Conservation (phyloP, 2,888 invertebrate genomes). For the Romanomermis culicivorax region DNA sequence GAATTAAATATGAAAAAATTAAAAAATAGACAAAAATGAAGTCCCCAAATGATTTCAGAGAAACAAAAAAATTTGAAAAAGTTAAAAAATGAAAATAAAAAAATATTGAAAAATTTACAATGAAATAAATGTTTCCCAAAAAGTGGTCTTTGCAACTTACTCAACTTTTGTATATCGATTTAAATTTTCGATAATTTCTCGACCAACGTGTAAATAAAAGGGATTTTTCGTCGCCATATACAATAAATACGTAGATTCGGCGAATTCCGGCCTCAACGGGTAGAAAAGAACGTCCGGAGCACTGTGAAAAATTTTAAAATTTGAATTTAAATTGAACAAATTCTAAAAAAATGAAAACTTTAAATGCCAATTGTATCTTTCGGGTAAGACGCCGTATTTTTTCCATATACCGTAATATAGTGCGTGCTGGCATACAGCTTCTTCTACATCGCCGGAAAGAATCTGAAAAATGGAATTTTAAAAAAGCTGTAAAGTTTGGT, state of each 20-base stretch:
- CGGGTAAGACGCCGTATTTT: conserved; percentile 39
- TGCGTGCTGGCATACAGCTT: conserved; percentile 43
- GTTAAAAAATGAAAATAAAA: too few species aligned
- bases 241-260: conserved; percentile 42
- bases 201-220: conserved; percentile 43
- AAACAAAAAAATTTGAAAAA: too few species aligned
- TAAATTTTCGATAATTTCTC: conserved; percentile 35
- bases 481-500: conserved; percentile 15
- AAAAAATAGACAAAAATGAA: too few species aligned
- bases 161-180: conserved; percentile 6
- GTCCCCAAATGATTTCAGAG: too few species aligned
- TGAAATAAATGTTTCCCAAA: too few species aligned
- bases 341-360: too few species aligned
- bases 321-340: too few species aligned
- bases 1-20: too few species aligned
- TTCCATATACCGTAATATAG: conserved; percentile 43
- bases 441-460: conserved; percentile 41
- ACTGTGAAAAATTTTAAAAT: conserved; percentile 12
- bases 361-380: conserved; percentile 34
- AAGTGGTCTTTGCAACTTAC: too few species aligned
- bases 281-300: conserved; percentile 41
- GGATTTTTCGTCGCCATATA: conserved; percentile 43
- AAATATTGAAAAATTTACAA: too few species aligned
- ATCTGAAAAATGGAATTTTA: conserved; percentile 28
- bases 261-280: conserved; percentile 42